phyloP scores from a whole-genome alignment of 2,113 vertebrate species.

The Apaloderma vittatum region DNA sequence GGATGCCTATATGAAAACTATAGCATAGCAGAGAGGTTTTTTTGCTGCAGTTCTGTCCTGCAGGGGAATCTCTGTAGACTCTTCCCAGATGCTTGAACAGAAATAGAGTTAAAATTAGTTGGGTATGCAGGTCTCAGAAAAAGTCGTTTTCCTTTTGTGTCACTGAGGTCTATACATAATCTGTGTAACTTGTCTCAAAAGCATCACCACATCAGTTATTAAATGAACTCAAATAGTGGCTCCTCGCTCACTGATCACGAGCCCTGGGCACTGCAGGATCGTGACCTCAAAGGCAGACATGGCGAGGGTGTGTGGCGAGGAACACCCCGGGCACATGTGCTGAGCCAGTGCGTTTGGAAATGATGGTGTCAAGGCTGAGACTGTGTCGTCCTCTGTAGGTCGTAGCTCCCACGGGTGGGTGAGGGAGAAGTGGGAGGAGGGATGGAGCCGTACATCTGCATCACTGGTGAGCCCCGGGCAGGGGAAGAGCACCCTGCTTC shows the following conservation, averaged over 20 bases:
- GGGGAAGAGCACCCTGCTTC: background rate
- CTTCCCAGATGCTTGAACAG: background rate
- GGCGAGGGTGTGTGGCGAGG: fast-evolving
- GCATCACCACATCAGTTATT: fast-evolving
- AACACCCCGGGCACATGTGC: fast-evolving
- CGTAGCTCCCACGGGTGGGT: fast-evolving
- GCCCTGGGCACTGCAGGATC: background rate
- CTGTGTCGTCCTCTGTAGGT: too few species aligned
- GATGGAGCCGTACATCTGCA: background rate
- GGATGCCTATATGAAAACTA: background rate
- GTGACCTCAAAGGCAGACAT: fast-evolving
- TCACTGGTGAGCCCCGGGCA: fast-evolving
- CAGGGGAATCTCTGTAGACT: fast-evolving
- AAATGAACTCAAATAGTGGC: fast-evolving
- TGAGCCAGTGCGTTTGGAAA: background rate
- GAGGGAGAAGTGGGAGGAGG: background rate
- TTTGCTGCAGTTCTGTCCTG: background rate
- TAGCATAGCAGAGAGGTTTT: background rate
- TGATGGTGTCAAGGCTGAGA: background rate
- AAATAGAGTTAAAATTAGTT: background rate
- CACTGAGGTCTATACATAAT: background rate
- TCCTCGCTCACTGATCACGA: background rate
- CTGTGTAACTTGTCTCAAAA: background rate
- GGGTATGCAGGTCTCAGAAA: background rate
- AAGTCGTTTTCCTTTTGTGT: background rate